A percentile compares a stretch with the other conserved stretches of the same genome.
phyloP scores from a whole-genome alignment of 2,888 invertebrate genomes.

The Tinea trinotella region DNA sequence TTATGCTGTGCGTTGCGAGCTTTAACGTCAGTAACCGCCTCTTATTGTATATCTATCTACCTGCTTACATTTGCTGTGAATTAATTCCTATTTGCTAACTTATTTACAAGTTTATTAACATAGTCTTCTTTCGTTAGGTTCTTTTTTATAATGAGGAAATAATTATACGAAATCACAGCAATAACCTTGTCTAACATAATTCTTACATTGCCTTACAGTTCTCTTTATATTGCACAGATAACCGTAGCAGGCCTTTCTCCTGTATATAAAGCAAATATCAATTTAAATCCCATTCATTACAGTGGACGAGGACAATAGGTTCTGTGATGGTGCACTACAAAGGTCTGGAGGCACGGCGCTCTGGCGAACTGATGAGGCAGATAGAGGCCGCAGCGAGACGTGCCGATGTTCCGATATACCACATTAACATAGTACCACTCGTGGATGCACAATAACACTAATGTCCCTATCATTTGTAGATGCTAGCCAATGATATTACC shows the following conservation, averaged over 20 bases:
- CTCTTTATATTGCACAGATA: no score
- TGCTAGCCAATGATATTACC: neutral
- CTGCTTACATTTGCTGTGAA: constrained; percentile 3
- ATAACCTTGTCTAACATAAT: no score
- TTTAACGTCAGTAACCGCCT: constrained; percentile 47
- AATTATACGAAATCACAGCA: no score
- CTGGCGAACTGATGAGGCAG: constrained; percentile 41
- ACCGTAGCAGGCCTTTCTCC: no score
- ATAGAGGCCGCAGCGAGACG: constrained; percentile 35
- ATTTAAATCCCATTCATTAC: neutral
- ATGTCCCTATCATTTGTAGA: constrained; percentile 5
- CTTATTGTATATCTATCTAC: constrained; percentile 12
- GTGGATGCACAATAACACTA: constrained; percentile 15
- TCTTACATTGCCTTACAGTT: no score
- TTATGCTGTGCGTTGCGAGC: constrained; percentile 71
- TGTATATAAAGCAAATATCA: neutral
- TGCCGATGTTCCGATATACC: constrained; percentile 16
- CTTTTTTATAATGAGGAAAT: no score
- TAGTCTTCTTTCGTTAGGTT: no score
- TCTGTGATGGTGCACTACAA: constrained; percentile 4
- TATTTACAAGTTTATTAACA: no score
- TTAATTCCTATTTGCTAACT: neutral
- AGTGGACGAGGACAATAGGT: constrained; percentile 8
- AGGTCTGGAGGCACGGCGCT: constrained; percentile 22
- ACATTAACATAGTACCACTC: constrained; percentile 15